Evolutionary conservation across 2,113 vertebrate species (phyloP).

Genomic region (Sterrhoptilus dennistouni): DNA sequence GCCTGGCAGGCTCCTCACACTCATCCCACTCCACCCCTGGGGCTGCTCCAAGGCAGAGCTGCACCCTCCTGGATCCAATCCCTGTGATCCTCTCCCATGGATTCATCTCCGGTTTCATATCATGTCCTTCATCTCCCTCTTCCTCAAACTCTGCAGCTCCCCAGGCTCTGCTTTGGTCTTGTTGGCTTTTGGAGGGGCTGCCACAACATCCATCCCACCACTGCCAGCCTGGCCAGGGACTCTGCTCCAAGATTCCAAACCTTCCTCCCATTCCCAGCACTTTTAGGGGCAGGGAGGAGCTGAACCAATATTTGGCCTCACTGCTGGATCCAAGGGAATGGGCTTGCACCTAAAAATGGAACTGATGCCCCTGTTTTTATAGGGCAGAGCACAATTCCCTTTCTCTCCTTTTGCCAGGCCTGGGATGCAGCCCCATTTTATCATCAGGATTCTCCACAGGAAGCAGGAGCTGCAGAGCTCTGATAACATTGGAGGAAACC

Average conservation of each 20-base stretch:
- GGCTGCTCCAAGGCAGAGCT: background rate
- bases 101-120: background rate
- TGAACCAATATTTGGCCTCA: background rate
- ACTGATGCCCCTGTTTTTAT: background rate
- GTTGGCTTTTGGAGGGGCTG: background rate
- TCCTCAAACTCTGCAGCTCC: background rate
- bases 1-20: background rate
- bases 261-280: background rate
- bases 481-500: conserved; percentile 14
- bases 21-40: background rate
- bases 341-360: background rate
- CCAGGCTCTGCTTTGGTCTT: background rate
- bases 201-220: rapidly evolving
- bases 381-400: background rate
- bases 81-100: rapidly evolving
- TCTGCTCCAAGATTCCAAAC: background rate
- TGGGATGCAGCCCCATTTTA: background rate
- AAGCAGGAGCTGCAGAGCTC: conserved; percentile 17
- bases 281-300: background rate
- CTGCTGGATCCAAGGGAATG: background rate
- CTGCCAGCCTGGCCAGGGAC: background rate
- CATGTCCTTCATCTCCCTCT: background rate
- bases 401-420: background rate
- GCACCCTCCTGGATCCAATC: rapidly evolving
- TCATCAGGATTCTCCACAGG: background rate